Base-by-base conservation (phyloP, 2,888 invertebrate species). In the Acleris holmiana region DNA sequence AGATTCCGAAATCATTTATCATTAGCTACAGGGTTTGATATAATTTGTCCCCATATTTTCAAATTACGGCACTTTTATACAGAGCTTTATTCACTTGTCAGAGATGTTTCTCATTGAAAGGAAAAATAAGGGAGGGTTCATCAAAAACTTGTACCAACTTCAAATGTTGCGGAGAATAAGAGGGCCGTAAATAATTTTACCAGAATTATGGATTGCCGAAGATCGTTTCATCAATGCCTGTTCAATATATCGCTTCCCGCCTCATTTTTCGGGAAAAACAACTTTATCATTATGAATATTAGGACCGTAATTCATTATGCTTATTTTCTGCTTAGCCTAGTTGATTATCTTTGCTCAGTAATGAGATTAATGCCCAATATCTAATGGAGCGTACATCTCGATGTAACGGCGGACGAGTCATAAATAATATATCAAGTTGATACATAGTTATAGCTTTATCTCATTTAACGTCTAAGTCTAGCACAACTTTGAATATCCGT, bases 141-240 rank as follows among this genome's bases (percentile, higher is more conserved):
- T 69, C 68, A 74, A 74, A 66, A 69, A 69, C 69, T 76, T 76
- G 67, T 69, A 71, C 66, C 73, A 75, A 77, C 77, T 80, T 57
- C 60, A 17, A 79, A 80, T 78, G 71, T 69, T 74, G 74, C 71
- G 70, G 70, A 35, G 70, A 74, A 75, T 73, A 77, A 78, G 71
- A 76, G 73, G 69, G 67, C 69, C 69, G 73, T 67, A 75, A 76
- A 78, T 79, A 79, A 79, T 82, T 80, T 79, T 77, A 75, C 73
- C 66, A 68, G 73, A 78, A 79, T 83, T 85, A 82, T 81, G 78
- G 75, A 81, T 83, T 74, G 74, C 75, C 75, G 71, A 78, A 79
- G 73, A 73, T 73, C 74, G 71, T 78, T 85, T 80, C 79, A 85
- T 84, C 83, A 85, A 82, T 82, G 84, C 77, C 78, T 69, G 71